phyloP scores from a whole-genome alignment of 2,113 vertebrate genomes.

The Aleadryas rufinucha region DNA sequence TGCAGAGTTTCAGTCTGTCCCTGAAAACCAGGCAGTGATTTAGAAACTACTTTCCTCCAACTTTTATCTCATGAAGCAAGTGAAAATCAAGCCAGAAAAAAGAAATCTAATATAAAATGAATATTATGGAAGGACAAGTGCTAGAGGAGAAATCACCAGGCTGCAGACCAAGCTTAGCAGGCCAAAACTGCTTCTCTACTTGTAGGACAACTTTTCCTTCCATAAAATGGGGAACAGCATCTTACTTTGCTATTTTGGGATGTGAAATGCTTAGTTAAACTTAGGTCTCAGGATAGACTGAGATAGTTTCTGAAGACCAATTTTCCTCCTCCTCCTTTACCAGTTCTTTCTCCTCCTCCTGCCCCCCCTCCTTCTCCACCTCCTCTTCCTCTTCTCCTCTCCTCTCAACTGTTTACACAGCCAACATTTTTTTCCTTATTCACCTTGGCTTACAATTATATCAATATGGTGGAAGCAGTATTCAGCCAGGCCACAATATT shows the following conservation, averaged over 20 bases:
- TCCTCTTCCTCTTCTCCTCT: not conserved
- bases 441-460: not conserved
- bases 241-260: not conserved
- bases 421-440: not conserved
- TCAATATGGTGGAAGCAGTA: not conserved
- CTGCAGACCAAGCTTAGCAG: not conserved
- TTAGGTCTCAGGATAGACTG: not conserved
- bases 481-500: not conserved
- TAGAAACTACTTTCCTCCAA: not conserved
- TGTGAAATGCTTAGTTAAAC: not conserved
- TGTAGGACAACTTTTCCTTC: not conserved
- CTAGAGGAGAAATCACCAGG: not conserved
- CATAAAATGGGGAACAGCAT: not conserved
- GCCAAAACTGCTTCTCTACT: not conserved
- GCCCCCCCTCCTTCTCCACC: not conserved
- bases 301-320: not conserved
- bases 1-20: not conserved
- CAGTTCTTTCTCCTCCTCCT: not conserved
- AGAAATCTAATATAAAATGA: not conserved
- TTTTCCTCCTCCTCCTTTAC: not conserved
- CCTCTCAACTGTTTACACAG: not conserved
- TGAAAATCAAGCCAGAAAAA: not conserved
- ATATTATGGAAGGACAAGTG: not conserved
- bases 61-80: not conserved
- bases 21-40: not conserved